Evolutionary conservation across 2,113 vertebrate species (phyloP).

Genomic region (Trochalopteron elliotii): DNA sequence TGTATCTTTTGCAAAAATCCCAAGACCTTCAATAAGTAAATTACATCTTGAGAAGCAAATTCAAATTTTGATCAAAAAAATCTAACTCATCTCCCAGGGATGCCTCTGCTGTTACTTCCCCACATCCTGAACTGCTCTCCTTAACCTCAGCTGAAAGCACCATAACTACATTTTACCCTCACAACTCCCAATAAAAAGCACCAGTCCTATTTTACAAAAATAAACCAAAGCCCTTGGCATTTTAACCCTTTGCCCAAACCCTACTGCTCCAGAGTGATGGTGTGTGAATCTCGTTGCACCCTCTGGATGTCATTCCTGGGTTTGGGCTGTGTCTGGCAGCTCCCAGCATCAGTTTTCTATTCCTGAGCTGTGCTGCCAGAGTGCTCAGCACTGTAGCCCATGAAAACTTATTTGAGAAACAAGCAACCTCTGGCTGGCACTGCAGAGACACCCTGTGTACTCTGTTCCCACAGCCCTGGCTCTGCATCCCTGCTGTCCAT

Average conservation of each 20-base stretch:
- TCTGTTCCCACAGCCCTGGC: background rate
- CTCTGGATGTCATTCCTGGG: fast-evolving
- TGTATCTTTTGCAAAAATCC: background rate
- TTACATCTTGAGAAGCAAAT: background rate
- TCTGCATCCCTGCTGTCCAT: fast-evolving
- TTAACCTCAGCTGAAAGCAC: background rate
- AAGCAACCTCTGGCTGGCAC: background rate
- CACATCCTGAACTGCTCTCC: fast-evolving
- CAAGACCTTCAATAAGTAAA: background rate
- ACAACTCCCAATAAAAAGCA: background rate
- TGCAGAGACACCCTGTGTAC: background rate
- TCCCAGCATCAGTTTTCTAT: background rate
- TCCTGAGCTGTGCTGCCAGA: background rate
- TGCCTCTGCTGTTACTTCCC: background rate
- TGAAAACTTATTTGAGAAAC: background rate
- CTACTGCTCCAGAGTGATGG: fast-evolving
- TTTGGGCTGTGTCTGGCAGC: background rate
- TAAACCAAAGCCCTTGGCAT: background rate
- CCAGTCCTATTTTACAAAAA: background rate
- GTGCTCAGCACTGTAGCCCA: background rate
- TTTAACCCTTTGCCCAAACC: background rate
- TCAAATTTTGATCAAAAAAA: background rate
- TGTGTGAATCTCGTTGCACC: fast-evolving
- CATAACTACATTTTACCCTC: background rate
- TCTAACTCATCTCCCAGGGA: background rate